Base-by-base conservation (phyloP, 2,113 vertebrate species). In the Pachypanchax playfairii region DNA sequence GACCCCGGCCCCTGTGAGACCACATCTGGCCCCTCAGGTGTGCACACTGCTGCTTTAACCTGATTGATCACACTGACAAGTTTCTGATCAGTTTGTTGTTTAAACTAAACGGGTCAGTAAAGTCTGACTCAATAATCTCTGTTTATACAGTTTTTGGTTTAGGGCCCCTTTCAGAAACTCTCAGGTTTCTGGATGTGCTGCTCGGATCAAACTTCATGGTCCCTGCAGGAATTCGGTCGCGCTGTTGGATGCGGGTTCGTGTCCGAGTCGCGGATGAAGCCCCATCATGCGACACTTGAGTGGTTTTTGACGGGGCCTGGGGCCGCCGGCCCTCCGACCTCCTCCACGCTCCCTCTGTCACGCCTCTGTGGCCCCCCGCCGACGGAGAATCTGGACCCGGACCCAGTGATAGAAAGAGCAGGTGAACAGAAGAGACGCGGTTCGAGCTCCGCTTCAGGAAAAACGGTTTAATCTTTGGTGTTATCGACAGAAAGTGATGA, bases 301-400 rank as follows among this genome's bases (percentile, higher is more conserved):
- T 28, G 1, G 13, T 2, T 33, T n/a, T 8, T 42, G 18, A 5
- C 47, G 35, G 56, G 20, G 38, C 18, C 55, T 1, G 36, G 18
- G 46, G 25, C 46, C 4, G 9, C 21, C 41, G 46, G 26, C 41
- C 26, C 33, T 17, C 52, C 5, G 55, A 11, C 1, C 6, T 21
- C 47, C 11, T 59, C 18, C 53, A 12, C 65, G 65, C 66, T 59
- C 48, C 44, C 38, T 60, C 51, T 2, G 39, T 25, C 53, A 4
- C 31, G 21, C 41, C 50, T n/a, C n/a, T n/a, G n/a, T 11, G 51
- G 33, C 50, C 54, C 56, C 44, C 29, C 42, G 38, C 36, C 31
- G 47, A 28, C 29, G 20, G 47, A 53, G 62, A 57, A 72, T 80
- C 73, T 75, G 74, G 70, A 73, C 18, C 33, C 52, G 63, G 56